Evolutionary conservation across 2,888 invertebrate species (phyloP), one percentile per base, ranked within the genome.

Genomic region (Pollenia angustigena): DNA sequence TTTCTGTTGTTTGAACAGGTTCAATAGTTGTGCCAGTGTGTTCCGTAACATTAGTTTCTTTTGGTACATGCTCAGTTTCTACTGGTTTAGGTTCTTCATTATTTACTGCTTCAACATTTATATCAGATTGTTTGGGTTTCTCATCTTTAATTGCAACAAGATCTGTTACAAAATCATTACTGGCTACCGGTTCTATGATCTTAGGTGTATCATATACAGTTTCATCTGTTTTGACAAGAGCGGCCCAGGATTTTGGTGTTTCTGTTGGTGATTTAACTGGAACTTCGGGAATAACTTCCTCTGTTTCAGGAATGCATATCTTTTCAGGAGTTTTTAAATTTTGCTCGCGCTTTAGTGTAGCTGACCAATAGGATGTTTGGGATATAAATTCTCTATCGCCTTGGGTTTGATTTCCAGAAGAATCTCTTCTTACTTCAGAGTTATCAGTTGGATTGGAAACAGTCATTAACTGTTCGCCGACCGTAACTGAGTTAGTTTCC

Each of bases 281-380:
- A 56, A 89, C 60, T 10, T 85, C 84, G 16, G 8, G 2, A 11
- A 12, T 14, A 6, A 7, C 12, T 4, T 75, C 64, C 14, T 69
- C 52, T n/a, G 50, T 1, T 54, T 66, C n/a, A 10, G 72, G n/a
- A 14, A 81, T 72, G 2, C 0, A 7, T 16, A 81, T 76, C 0
- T 72, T 78, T 74, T 40, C 81, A 18, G 76, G 56, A 12, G 44
- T 14, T 14, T 71, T 58, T 42, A 46, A 50, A 83, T 88, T 71
- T 88, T 89, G 32, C 7, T 66, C 88, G 0, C 90, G 89, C 64
- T 91, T 91, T 0, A 91, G 79, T 16, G 90, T 92, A 4, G 91
- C 92, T 11, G 91, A 91, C 91, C 91, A 92, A 62, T 90, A 91
- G 0, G 91, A 91, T 18, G 91, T 91, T 85, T 92, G 89, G 23